Conservation (phyloP, 2,113 vertebrate genomes). For the Macaca nemestrina region DNA sequence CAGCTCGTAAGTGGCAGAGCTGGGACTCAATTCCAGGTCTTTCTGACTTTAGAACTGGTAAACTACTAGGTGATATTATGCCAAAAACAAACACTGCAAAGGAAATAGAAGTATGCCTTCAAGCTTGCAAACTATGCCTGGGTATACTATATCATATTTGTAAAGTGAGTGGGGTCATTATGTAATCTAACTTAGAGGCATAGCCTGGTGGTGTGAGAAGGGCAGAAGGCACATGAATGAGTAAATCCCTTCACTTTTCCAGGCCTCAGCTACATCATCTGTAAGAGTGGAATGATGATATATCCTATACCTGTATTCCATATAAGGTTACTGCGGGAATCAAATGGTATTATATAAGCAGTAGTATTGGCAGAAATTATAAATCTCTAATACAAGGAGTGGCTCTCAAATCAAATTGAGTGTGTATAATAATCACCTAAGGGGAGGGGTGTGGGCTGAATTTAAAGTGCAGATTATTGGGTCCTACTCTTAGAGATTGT, state of each 20-base stretch:
- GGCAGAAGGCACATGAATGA: background rate
- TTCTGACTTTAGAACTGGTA: background rate
- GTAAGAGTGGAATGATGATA: background rate
- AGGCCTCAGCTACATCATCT: background rate
- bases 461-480: background rate
- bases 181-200: background rate
- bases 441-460: background rate
- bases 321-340: background rate
- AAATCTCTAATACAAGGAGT: background rate
- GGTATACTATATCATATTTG: background rate
- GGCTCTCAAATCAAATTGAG: background rate
- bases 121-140: background rate
- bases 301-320: background rate
- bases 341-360: background rate
- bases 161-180: background rate
- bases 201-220: background rate
- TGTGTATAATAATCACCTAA: background rate
- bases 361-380: background rate
- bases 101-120: background rate
- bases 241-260: background rate
- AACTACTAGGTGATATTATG: background rate
- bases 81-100: background rate
- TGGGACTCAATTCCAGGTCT: background rate
- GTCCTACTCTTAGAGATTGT: background rate
- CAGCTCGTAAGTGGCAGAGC: background rate